A percentile compares a stretch with the other conserved stretches of the same genome.
Conservation (phyloP, 1,140 invertebrate genomes). For the Eumeta japonica region DNA sequence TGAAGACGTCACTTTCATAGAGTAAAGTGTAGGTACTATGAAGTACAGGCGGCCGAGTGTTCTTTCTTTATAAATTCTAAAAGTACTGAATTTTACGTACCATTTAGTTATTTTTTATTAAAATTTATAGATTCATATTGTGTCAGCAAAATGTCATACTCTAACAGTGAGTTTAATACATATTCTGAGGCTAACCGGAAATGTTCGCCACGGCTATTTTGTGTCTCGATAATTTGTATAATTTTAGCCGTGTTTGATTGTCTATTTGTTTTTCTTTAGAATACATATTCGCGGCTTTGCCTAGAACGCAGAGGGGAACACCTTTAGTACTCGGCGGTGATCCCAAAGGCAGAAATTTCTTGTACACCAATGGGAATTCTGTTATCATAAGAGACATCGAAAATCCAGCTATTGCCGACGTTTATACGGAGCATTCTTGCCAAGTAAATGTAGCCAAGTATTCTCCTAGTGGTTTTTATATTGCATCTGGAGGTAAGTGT, state of each 20-base stretch:
- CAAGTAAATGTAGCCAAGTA: constrained; percentile 96
- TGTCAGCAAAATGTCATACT: constrained; percentile 41
- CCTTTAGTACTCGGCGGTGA: constrained; percentile 91
- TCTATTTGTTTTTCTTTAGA: constrained; percentile 59
- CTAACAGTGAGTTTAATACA: constrained; percentile 45
- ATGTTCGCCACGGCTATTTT: background rate
- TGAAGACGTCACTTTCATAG: constrained; percentile 36
- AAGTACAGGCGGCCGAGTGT: constrained; percentile 44
- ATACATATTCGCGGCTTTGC: constrained; percentile 88
- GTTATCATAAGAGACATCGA: constrained; percentile 97
- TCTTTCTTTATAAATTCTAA: constrained; percentile 36
- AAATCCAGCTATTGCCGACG: constrained; percentile 89
- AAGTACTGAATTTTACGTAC: constrained; percentile 29
- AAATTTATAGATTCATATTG: constrained; percentile 20
- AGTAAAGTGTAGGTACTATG: constrained; percentile 26
- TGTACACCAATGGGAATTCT: constrained; percentile 96
- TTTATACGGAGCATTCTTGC: constrained; percentile 96
- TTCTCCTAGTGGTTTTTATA: constrained; percentile 97
- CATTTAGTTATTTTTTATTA: background rate
- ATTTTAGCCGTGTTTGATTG: constrained; percentile 7
- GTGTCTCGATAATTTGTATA: too few relatives aligned
- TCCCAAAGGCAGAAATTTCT: constrained; percentile 95
- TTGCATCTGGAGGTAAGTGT: constrained; percentile 90
- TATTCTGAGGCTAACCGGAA: background rate
- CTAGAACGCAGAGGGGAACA: constrained; percentile 87